Percentiles rank a stretch among this genome's conserved stretches.
phyloP scores from a whole-genome alignment of 2,888 invertebrate species.

The Lissocephala sabroskyi region DNA sequence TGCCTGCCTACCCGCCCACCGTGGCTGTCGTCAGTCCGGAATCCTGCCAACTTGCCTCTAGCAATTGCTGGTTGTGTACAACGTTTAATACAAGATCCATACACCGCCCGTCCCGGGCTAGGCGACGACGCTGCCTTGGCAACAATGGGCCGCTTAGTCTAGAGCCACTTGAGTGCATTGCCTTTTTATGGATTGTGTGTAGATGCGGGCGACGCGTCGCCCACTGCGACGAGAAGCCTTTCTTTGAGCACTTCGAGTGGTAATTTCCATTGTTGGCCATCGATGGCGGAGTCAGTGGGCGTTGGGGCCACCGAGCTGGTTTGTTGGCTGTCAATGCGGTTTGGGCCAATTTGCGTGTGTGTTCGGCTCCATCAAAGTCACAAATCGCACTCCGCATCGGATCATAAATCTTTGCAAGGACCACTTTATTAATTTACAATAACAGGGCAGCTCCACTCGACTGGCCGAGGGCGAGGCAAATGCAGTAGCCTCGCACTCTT shows the following conservation, averaged over 20 bases:
- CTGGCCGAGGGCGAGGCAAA: too few species aligned
- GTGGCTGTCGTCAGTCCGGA: too few species aligned
- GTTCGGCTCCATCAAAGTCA: slow-evolving; percentile 26
- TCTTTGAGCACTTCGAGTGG: slow-evolving; percentile 32
- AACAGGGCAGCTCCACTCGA: slow-evolving; percentile 18
- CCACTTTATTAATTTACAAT: slow-evolving; percentile 59
- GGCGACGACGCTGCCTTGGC: too few species aligned
- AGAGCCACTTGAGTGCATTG: slow-evolving; percentile 45
- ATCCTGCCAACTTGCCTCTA: not conserved
- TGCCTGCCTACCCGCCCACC: not conserved
- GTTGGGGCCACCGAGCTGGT: not conserved
- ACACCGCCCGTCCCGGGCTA: too few species aligned
- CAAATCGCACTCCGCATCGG: slow-evolving; percentile 13
- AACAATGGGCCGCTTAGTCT: slow-evolving; percentile 47
- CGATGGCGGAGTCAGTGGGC: not conserved
- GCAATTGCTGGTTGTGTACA: too few species aligned
- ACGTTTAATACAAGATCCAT: too few species aligned
- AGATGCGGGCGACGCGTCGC: not conserved
- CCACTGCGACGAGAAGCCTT: slow-evolving; percentile 5
- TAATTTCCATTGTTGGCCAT: slow-evolving; percentile 39
- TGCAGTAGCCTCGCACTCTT: not conserved
- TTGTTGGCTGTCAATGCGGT: not conserved
- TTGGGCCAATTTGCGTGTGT: not conserved
- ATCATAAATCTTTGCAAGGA: slow-evolving; percentile 43
- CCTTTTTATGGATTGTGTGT: slow-evolving; percentile 9